Evolutionary conservation across 2,888 invertebrate genomes (phyloP).

Genomic region (Anoplius nigerrimus): DNA sequence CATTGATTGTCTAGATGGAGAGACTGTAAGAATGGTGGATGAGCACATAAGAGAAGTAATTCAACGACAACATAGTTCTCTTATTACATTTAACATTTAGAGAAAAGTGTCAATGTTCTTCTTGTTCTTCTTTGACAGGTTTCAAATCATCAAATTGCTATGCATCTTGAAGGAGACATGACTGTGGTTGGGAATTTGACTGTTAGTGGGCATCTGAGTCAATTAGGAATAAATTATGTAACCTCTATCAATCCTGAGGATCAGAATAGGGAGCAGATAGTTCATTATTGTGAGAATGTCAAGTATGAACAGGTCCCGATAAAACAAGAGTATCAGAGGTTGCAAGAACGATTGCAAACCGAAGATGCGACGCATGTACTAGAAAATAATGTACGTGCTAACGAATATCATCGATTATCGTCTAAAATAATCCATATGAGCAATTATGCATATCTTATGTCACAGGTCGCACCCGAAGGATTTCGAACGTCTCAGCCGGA

Average conservation of each 20-base stretch:
- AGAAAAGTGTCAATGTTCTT: background rate
- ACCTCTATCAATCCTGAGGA: slow-evolving; percentile 65
- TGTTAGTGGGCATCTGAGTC: slow-evolving; percentile 62
- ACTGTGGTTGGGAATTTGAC: slow-evolving; percentile 70
- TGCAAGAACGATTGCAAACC: slow-evolving; percentile 59
- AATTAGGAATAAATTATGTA: slow-evolving; percentile 71
- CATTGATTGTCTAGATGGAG: slow-evolving; percentile 69
- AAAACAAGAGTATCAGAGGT: slow-evolving; percentile 62
- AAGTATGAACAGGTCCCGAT: slow-evolving; percentile 63
- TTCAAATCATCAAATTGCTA: slow-evolving; percentile 69
- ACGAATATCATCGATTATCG: background rate
- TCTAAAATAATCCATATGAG: slow-evolving; percentile 58
- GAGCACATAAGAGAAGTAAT: slow-evolving; percentile 65
- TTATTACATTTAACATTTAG: background rate
- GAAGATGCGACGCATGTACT: slow-evolving; percentile 54
- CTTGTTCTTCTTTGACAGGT: slow-evolving; percentile 52
- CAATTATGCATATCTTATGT: slow-evolving; percentile 3
- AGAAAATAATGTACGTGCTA: slow-evolving; percentile 58
- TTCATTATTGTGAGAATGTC: slow-evolving; percentile 66
- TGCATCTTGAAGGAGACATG: slow-evolving; percentile 69
- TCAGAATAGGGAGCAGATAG: slow-evolving; percentile 61
- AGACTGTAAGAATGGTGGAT: slow-evolving; percentile 70
- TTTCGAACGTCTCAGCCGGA: slow-evolving; percentile 53
- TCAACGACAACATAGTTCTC: slow-evolving; percentile 4
- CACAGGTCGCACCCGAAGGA: slow-evolving; percentile 54